phyloP scores from a whole-genome alignment of 2,888 invertebrate genomes.

The Camponotus fellah region DNA sequence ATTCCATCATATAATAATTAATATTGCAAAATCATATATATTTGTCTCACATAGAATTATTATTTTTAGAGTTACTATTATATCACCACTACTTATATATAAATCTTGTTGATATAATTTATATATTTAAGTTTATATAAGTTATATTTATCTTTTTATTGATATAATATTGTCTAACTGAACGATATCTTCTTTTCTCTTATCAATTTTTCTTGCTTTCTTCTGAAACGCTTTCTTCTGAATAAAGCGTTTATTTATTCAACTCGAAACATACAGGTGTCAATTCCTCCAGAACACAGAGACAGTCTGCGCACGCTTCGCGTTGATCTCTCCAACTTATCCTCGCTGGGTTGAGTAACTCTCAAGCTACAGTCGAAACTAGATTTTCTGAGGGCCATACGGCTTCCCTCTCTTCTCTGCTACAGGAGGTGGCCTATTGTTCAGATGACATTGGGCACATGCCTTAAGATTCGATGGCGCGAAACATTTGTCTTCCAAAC shows the following conservation, averaged over 20 bases:
- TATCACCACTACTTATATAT: background rate
- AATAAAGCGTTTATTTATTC: background rate
- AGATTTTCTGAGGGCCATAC: conserved; percentile 78
- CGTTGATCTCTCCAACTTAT: conserved; percentile 47
- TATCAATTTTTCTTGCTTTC: background rate
- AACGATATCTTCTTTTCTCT: background rate
- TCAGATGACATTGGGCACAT: conserved; percentile 40
- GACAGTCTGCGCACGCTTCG: conserved; percentile 69
- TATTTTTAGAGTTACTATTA: too few relatives aligned
- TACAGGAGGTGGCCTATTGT: conserved; percentile 16
- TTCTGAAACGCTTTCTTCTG: background rate
- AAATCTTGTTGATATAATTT: background rate
- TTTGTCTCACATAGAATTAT: too few relatives aligned
- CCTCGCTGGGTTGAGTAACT: conserved; percentile 60
- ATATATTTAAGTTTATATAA: background rate
- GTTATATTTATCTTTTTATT: background rate
- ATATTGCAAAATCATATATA: too few relatives aligned
- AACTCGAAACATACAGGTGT: conserved; percentile 23
- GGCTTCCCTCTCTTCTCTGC: conserved; percentile 68
- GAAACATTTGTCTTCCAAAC: conserved; percentile 65
- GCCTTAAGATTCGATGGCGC: conserved; percentile 59
- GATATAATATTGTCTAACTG: background rate
- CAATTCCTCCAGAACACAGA: conserved; percentile 14
- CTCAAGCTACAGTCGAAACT: conserved; percentile 66
- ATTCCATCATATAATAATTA: background rate